Evolutionary conservation across 2,797 vertebrate species (phyloP).

Genomic region (Aselliscus stoliczkanus): DNA sequence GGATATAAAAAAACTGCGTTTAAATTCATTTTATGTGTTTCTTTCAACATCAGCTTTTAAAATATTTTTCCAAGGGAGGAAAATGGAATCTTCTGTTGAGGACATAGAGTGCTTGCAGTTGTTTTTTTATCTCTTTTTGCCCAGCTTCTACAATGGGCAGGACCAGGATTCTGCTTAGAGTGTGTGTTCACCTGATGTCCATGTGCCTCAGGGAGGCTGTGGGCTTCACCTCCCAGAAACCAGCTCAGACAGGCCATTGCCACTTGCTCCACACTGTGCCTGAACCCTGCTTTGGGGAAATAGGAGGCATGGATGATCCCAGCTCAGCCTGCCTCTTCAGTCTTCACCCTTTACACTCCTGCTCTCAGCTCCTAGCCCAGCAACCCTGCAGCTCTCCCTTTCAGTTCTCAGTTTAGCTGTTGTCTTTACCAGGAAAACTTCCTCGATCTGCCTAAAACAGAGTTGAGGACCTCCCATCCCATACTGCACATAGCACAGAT

Average conservation of each 20-base stretch:
- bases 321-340: background rate
- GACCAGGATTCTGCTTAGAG: background rate
- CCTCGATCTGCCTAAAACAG: background rate
- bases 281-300: background rate
- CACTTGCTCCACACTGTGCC: accelerated
- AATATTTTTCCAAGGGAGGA: background rate
- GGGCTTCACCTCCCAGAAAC: background rate
- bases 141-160: background rate
- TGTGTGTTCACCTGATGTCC: background rate
- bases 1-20: too few relatives aligned
- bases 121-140: background rate
- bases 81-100: background rate
- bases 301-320: accelerated
- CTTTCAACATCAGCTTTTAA: background rate
- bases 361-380: too few relatives aligned
- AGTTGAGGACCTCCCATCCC: too few relatives aligned
- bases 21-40: background rate
- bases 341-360: background rate
- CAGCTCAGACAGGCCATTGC: background rate
- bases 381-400: background rate
- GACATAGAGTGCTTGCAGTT: background rate
- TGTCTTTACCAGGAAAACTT: background rate
- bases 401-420: background rate
- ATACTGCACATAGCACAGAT: too few relatives aligned
- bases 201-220: accelerated